Conservation (phyloP, 2,113 vertebrate genomes). For the Psilopogon haemacephalus region DNA sequence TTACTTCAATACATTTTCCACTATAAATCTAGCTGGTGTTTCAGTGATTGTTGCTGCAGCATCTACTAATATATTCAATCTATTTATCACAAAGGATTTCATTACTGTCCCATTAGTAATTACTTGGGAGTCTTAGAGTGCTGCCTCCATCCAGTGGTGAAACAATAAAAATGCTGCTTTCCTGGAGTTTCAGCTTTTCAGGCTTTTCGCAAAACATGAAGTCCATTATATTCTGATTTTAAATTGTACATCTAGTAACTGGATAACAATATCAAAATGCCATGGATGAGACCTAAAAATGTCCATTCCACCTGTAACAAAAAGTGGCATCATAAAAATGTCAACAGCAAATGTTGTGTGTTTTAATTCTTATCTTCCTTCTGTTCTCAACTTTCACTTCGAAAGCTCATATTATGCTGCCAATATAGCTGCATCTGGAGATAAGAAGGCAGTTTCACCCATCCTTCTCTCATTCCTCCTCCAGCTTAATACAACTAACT, state of each 20-base stretch:
- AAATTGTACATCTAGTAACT: background rate
- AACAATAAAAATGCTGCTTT: background rate
- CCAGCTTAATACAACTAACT: background rate
- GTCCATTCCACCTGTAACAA: background rate
- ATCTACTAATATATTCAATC: background rate
- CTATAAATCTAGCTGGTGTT: background rate
- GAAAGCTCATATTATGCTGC: background rate
- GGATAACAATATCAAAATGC: background rate
- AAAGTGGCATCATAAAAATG: background rate
- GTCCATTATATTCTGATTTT: background rate
- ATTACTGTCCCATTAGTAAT: background rate
- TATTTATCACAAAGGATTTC: background rate
- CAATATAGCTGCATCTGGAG: background rate
- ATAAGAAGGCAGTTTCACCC: background rate
- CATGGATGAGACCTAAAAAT: background rate
- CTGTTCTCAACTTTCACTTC: background rate
- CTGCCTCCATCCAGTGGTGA: conserved; percentile 68
- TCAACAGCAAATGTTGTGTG: background rate
- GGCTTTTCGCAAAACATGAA: background rate
- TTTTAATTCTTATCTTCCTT: background rate
- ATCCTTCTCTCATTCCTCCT: background rate
- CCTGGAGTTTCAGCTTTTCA: background rate
- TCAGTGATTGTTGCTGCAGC: background rate
- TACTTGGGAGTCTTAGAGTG: conserved; percentile 2
- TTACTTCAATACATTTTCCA: background rate